Conservation (phyloP, 2,113 vertebrate genomes). For the Lynx canadensis region DNA sequence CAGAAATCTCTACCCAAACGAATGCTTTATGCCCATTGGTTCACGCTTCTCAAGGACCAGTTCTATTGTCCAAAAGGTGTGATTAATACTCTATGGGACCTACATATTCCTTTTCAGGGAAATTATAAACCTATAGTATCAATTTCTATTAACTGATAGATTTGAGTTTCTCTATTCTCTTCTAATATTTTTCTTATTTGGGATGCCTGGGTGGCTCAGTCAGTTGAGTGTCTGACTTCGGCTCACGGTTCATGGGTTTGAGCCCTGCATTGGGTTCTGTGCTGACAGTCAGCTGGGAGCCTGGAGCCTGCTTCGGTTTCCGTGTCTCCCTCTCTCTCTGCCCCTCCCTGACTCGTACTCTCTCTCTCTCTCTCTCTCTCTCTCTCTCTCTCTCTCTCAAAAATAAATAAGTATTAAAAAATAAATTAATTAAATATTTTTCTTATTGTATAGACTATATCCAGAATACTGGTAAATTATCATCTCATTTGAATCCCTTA, state of each 20-base stretch:
- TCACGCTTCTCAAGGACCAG: neutral
- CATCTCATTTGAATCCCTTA: neutral
- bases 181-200: slow-evolving; percentile 2
- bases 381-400: too few relatives aligned
- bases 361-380: too few relatives aligned
- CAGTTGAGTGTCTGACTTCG: too few relatives aligned
- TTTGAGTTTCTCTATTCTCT: neutral
- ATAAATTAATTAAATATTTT: neutral
- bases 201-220: too few relatives aligned
- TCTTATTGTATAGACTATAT: neutral
- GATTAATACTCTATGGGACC: neutral
- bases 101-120: neutral
- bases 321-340: too few relatives aligned
- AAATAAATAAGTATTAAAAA: too few relatives aligned
- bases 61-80: neutral
- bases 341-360: too few relatives aligned
- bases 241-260: too few relatives aligned
- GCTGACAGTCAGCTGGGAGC: too few relatives aligned
- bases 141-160: neutral
- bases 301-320: too few relatives aligned
- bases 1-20: neutral
- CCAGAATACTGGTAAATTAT: neutral
- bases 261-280: too few relatives aligned
- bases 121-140: neutral
- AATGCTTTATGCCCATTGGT: neutral